phyloP scores from a whole-genome alignment of 2,113 vertebrate species.

The Muntiacus reevesi region DNA sequence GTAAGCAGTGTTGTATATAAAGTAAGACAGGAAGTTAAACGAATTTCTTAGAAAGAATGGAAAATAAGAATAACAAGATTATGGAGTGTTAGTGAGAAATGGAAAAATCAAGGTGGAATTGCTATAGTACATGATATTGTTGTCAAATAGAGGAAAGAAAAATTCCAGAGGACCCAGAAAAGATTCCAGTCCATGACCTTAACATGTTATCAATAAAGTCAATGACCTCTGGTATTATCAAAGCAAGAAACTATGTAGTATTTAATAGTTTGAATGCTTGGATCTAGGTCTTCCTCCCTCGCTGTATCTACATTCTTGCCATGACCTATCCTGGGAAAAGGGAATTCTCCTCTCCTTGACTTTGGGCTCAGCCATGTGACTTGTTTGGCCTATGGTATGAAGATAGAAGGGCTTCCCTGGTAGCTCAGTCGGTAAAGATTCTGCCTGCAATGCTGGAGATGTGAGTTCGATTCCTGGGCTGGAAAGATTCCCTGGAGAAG shows the following conservation, averaged over 20 bases:
- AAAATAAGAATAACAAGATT: background rate
- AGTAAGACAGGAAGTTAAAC: background rate
- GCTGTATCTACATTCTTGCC: background rate
- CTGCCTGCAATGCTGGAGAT: background rate
- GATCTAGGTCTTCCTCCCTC: background rate
- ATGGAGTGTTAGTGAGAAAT: background rate
- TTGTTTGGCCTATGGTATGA: background rate
- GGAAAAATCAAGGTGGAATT: background rate
- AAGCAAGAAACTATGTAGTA: background rate
- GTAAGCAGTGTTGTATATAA: background rate
- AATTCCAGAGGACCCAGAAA: background rate
- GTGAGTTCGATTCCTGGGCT: accelerated
- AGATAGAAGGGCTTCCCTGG: background rate
- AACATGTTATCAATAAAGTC: background rate
- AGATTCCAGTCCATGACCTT: background rate
- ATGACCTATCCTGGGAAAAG: background rate
- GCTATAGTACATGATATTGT: background rate
- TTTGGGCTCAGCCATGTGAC: background rate
- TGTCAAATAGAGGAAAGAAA: background rate
- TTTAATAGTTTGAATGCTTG: background rate
- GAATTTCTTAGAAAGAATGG: background rate
- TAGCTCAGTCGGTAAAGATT: background rate
- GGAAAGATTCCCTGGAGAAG: background rate
- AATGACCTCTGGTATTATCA: background rate
- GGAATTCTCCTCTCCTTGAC: background rate